phyloP scores from a whole-genome alignment of 2,113 vertebrate genomes.

The Cygnus atratus region DNA sequence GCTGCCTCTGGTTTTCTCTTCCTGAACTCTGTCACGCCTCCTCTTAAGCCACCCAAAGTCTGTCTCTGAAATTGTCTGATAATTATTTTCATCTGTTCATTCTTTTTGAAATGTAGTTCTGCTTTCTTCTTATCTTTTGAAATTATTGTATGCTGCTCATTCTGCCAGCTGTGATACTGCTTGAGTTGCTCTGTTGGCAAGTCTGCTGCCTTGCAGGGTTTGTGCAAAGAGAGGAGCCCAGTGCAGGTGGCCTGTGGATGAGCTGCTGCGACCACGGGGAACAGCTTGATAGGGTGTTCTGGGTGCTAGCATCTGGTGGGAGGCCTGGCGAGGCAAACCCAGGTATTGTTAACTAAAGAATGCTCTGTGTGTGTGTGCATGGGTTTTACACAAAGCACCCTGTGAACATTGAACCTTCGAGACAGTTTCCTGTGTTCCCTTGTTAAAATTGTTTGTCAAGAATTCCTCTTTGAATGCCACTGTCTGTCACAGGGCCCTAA shows the following conservation, averaged over 20 bases:
- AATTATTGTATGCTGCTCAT: background rate
- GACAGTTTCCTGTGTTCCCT: background rate
- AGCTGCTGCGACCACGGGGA: background rate
- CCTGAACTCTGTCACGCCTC: background rate
- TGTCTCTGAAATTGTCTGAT: background rate
- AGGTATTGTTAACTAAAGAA: background rate
- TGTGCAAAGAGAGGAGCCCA: background rate
- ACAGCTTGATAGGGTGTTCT: accelerated
- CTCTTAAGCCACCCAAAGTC: conserved; percentile 20
- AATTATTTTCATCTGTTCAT: conserved; percentile 23
- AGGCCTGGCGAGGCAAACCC: background rate
- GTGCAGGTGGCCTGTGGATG: background rate
- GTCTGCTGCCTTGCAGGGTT: background rate
- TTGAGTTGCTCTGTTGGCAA: background rate
- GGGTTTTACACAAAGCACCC: background rate
- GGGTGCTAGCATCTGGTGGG: background rate
- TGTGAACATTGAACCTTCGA: background rate
- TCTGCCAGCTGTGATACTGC: background rate
- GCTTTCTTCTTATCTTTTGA: conserved; percentile 7
- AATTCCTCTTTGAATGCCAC: background rate
- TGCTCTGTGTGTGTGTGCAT: background rate
- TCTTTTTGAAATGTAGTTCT: background rate
- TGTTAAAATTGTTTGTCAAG: background rate
- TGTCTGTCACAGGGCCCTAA: background rate
- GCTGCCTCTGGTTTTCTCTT: background rate